Base-by-base conservation (phyloP, 2,888 invertebrate genomes). In the Lobophora halterata region DNA sequence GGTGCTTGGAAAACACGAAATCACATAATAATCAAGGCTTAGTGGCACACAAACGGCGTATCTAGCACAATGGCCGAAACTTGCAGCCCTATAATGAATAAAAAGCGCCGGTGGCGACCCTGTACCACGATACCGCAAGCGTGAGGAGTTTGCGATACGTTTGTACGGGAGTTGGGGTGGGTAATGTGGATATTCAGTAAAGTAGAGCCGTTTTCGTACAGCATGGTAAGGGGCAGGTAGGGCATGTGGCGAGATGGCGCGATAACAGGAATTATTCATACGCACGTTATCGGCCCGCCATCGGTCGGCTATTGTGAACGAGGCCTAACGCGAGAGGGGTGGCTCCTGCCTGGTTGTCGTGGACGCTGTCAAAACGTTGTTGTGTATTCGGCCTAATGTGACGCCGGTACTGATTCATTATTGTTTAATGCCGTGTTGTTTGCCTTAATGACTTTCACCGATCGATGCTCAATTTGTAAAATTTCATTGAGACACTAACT, bases 251-350 rank as follows among this genome's bases (percentile, higher is more conserved):
- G 78, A 85, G 86, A 87, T 87, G 76, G 78, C 53, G 77, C 82
- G 87, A 87, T 87, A 86, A 80, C 71, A 77, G 78, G 79, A 85
- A 86, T 87, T 87, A 87, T 87, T 86, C 87, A 86, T 85, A 86
- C 82, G 76, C 74, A 65, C 75, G 78, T 80, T 87, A 87, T 87
- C 87, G 79, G 74, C 58, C 74, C 75, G 79, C 83, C 83, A 86
- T 86, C 87, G 80, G 76, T 66, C 76, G 70, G 81, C 79, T 73
- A 81, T 85, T 85, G 82, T 83, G 76, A 73, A 72, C 79, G 64
- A 65, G 68, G 75, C 69, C 75, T 75, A 77, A 77, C 72, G 76
- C 70, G 69, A 71, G 79, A 81, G 81, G 85, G 86, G 86, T 79
- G 81, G 81, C 77, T 80, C 70, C 79, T 17, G 17, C 70, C 79